Conservation (phyloP, 2,113 vertebrate species). For the Scomber japonicus region DNA sequence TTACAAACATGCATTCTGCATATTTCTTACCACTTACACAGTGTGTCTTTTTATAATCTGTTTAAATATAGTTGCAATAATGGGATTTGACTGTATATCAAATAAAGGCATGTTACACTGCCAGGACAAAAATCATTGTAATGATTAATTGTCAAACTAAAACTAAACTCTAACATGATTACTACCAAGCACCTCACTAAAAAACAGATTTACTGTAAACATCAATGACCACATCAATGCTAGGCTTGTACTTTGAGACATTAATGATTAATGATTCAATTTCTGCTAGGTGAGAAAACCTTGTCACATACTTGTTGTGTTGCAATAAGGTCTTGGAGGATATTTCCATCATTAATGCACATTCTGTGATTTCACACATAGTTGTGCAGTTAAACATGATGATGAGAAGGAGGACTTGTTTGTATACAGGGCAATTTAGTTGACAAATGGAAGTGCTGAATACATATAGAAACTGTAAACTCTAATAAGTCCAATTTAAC, state of each 20-base stretch:
- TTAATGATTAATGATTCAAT: neutral
- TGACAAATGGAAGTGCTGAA: neutral
- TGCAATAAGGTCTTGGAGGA: neutral
- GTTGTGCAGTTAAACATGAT: neutral
- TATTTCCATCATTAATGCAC: neutral
- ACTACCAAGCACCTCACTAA: neutral
- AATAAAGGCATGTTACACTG: neutral
- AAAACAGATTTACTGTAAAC: neutral
- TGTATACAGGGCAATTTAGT: neutral
- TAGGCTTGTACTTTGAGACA: neutral
- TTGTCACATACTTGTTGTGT: neutral
- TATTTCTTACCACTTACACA: neutral
- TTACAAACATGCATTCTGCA: neutral
- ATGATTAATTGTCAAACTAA: neutral
- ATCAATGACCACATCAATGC: conserved; percentile 18
- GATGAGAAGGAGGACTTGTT: neutral
- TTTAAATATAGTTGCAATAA: conserved; percentile 3
- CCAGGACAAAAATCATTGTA: neutral
- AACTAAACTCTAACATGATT: neutral
- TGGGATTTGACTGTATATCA: neutral
- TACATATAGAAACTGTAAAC: no score
- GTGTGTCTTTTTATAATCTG: neutral
- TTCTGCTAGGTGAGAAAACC: neutral
- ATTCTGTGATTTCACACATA: no score
- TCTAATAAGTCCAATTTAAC: neutral